Percentiles rank a stretch among this genome's conserved stretches.
Conservation (phyloP, 2,113 vertebrate species). For the Mus musculus region GRCm39 chr19:3694001-3694500, state of each 20-base stretch:
- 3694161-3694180: accelerated
- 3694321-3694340: background rate
- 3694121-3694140: background rate
- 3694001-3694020: background rate
- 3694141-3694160: accelerated
- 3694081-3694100: background rate
- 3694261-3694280: accelerated
- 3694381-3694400: no score
- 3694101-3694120: accelerated
- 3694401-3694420: no score
- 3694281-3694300: background rate
- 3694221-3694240: background rate
- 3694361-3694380: no score
- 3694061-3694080: accelerated
- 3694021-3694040: background rate
- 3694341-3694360: background rate
- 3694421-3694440: no score
- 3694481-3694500: no score
- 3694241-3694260: background rate
- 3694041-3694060: no score
- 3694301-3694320: accelerated
- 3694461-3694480: no score
- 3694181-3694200: accelerated
- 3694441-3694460: no score
- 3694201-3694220: background rate